Evolutionary conservation across 2,888 invertebrate species (phyloP).

Genomic region (Theodoxus fluviatilis): DNA sequence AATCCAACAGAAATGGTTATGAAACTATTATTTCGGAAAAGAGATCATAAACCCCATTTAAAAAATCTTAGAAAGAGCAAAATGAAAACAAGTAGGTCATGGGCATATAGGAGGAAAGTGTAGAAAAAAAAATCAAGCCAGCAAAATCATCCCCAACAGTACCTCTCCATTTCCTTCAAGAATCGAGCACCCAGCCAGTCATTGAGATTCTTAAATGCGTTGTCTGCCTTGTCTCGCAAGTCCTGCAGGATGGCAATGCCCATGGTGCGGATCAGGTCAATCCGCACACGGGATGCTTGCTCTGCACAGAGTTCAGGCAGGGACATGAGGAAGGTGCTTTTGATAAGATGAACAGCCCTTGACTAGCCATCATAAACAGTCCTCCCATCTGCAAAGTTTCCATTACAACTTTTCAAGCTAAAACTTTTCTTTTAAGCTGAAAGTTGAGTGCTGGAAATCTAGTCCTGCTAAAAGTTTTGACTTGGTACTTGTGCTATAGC

Average conservation of each 20-base stretch:
- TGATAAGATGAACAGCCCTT: not conserved
- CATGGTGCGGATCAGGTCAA: constrained; percentile 56
- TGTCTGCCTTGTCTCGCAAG: constrained; percentile 58
- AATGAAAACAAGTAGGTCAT: no score
- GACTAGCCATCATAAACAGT: not conserved
- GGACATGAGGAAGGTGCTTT: not conserved
- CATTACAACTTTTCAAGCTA: not conserved
- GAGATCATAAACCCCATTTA: no score
- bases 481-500: no score
- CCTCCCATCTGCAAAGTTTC: not conserved
- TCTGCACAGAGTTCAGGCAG: constrained; percentile 36
- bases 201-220: constrained; percentile 62
- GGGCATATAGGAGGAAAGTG: no score
- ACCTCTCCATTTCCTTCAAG: constrained; percentile 65
- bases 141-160: not conserved
- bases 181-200: constrained; percentile 65
- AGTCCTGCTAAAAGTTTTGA: no score
- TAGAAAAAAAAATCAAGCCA: not conserved
- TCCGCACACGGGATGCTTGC: constrained; percentile 46
- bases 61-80: no score
- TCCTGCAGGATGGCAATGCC: constrained; percentile 54
- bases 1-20: no score
- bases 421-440: not conserved
- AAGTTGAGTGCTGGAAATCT: no score
- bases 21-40: no score